A percentile compares a stretch with the other conserved stretches of the same genome.
Evolutionary conservation across 2,797 vertebrate species (phyloP).

Genomic region (Cheirogaleus major): DNA sequence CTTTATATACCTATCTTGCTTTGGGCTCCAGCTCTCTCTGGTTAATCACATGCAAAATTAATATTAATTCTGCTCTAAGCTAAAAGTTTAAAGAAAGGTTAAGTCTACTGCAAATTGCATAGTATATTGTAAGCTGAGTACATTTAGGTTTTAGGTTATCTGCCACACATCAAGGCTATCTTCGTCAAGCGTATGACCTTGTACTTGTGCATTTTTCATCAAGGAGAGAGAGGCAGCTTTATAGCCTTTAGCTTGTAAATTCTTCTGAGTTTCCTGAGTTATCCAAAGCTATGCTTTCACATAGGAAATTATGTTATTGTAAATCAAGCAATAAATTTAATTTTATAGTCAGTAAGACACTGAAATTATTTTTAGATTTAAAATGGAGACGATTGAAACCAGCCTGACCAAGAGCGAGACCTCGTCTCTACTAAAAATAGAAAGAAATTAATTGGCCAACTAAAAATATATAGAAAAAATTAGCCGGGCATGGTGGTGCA

Average conservation of each 20-base stretch:
- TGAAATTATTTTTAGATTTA: constrained; percentile 18
- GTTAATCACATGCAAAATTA: not conserved
- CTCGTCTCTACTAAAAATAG: too few species aligned
- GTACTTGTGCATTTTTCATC: not conserved
- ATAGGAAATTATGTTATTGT: not conserved
- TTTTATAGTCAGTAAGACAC: not conserved
- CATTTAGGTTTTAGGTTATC: not conserved
- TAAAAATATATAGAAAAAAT: too few species aligned
- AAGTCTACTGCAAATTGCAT: not conserved
- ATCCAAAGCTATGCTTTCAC: not conserved
- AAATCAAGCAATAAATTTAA: not conserved
- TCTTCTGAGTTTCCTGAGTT: not conserved
- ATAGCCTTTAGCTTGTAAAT: not conserved
- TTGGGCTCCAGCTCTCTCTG: not conserved
- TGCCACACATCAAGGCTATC: not conserved
- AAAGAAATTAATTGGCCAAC: too few species aligned
- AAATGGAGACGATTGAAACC: constrained; percentile 11
- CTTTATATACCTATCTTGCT: not conserved
- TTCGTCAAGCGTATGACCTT: not conserved
- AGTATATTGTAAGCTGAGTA: not conserved
- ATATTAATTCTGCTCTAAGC: not conserved
- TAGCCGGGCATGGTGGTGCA: too few species aligned
- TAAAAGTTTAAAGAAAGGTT: not conserved
- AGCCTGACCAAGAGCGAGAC: too few species aligned
- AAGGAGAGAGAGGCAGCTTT: not conserved